Conservation (phyloP, 2,113 vertebrate genomes). For the Pelecanoides urinatrix region DNA sequence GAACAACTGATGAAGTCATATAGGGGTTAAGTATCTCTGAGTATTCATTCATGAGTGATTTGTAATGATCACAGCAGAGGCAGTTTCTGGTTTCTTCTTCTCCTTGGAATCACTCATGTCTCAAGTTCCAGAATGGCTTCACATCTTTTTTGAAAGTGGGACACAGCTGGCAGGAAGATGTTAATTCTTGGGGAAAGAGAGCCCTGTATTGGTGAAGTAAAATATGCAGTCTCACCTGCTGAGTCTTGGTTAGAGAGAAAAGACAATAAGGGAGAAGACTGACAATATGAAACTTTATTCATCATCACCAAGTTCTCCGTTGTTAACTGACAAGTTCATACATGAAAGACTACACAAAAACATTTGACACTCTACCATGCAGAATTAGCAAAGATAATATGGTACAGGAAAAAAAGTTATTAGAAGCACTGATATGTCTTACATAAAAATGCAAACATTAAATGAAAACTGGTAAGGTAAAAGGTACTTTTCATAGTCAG, state of each 20-base stretch:
- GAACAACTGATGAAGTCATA: not conserved
- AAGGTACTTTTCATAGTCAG: slow-evolving; percentile 17
- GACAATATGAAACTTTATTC: not conserved
- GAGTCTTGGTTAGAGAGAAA: slow-evolving; percentile 4
- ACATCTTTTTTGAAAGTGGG: not conserved
- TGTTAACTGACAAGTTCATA: slow-evolving; percentile 1
- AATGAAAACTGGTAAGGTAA: not conserved
- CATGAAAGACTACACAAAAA: not conserved
- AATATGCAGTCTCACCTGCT: not conserved
- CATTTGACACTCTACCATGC: not conserved
- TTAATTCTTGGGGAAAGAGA: not conserved
- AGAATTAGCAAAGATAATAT: not conserved
- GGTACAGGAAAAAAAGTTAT: not conserved
- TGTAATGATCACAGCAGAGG: not conserved
- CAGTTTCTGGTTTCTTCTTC: slow-evolving; percentile 1
- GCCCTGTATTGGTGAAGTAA: not conserved
- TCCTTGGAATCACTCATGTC: not conserved
- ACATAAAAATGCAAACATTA: not conserved
- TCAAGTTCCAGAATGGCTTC: slow-evolving; percentile 20
- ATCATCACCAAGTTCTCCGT: not conserved
- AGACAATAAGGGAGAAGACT: not conserved
- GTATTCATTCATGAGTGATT: not conserved
- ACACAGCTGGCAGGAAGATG: not conserved
- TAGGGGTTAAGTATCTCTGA: not conserved
- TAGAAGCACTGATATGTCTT: not conserved